phyloP scores from a whole-genome alignment of 1,140 invertebrate species.

The Drosophila mojavensis region DNA sequence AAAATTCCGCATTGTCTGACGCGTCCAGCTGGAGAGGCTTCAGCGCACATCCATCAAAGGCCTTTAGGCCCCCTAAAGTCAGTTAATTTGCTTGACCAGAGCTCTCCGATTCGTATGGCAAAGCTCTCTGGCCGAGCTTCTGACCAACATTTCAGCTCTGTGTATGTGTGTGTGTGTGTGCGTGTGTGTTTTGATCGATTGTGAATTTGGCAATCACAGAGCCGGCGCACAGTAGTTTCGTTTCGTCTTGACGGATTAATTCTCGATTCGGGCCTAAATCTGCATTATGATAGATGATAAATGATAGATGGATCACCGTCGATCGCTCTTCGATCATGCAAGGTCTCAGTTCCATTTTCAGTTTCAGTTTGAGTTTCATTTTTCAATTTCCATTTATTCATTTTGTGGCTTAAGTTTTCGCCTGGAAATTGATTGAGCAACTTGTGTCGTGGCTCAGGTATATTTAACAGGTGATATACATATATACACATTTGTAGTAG shows the following conservation, averaged over 20 bases:
- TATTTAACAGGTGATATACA: constrained; percentile 48
- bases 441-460: constrained; percentile 50
- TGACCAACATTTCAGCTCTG: constrained; percentile 43
- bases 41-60: constrained; percentile 10
- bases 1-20: constrained; percentile 53
- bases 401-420: constrained; percentile 70
- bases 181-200: constrained; percentile 61
- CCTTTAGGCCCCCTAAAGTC: constrained; percentile 30
- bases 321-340: constrained; percentile 65
- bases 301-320: constrained; percentile 67
- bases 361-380: constrained; percentile 13
- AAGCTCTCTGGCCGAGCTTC: constrained; percentile 9
- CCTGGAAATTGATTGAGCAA: constrained; percentile 75
- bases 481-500: constrained; percentile 5
- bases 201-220: constrained; percentile 72
- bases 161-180: neutral
- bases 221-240: neutral
- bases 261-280: constrained; percentile 72
- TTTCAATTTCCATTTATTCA: constrained; percentile 14
- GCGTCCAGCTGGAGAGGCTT: constrained; percentile 19
- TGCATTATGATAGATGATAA: constrained; percentile 74
- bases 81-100: constrained; percentile 54
- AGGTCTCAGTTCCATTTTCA: constrained; percentile 14
- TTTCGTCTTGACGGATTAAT: constrained; percentile 74
- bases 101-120: neutral